phyloP scores from a whole-genome alignment of 2,113 vertebrate species.

The Tragelaphus buxtoni region DNA sequence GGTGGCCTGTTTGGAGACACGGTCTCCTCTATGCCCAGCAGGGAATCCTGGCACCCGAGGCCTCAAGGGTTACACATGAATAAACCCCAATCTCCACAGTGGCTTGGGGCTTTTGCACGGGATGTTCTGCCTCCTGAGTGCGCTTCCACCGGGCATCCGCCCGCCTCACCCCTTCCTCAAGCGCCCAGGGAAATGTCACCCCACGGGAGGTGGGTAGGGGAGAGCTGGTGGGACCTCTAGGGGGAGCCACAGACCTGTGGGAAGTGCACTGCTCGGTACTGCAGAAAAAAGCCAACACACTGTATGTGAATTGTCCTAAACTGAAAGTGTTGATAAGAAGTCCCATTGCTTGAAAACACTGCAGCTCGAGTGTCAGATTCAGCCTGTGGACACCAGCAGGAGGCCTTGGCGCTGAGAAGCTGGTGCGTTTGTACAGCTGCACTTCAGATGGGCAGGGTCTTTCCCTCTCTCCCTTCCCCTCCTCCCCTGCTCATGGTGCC shows the following conservation, averaged over 20 bases:
- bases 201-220: neutral
- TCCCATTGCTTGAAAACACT: neutral
- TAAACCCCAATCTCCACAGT: neutral
- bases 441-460: neutral
- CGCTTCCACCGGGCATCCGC: neutral
- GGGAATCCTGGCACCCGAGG: neutral
- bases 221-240: neutral
- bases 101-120: neutral
- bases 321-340: neutral
- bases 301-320: neutral
- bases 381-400: neutral
- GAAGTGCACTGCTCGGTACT: neutral
- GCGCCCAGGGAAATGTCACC: neutral
- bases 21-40: neutral
- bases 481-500: neutral
- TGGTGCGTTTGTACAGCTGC: neutral
- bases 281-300: neutral
- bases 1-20: neutral
- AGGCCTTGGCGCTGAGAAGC: neutral
- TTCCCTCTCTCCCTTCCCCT: neutral
- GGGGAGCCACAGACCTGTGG: neutral
- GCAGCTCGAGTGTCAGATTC: neutral
- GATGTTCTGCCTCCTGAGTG: neutral
- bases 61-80: neutral
- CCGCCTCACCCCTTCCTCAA: neutral